Conservation (phyloP, 2,888 invertebrate species). For the Drosophila tripunctata region DNA sequence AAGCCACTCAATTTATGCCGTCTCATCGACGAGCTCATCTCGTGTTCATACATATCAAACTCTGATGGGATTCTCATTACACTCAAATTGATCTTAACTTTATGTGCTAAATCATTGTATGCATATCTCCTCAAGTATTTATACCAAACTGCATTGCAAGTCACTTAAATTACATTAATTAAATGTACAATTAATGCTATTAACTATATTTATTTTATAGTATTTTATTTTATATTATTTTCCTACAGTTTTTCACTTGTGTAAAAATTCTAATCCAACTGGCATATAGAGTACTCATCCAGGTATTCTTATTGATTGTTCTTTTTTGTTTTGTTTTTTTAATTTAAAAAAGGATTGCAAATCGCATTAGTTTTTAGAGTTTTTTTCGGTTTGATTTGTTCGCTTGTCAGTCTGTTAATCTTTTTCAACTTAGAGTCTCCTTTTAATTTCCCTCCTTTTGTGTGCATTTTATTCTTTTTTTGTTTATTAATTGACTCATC, state of each 20-base stretch:
- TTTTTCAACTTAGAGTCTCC: not conserved
- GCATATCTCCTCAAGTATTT: not conserved
- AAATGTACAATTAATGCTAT: not conserved
- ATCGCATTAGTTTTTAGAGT: not conserved
- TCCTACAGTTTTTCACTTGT: not conserved
- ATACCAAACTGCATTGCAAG: not conserved
- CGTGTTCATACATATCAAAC: not conserved
- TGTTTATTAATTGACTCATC: not conserved
- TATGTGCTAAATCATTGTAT: not conserved
- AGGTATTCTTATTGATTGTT: not conserved
- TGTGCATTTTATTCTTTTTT: not conserved
- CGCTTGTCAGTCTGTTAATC: not conserved
- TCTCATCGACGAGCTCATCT: conserved; percentile 25
- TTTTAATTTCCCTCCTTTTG: not conserved
- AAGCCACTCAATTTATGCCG: conserved; percentile 32
- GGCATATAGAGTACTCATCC: too few species aligned
- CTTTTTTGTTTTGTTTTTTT: too few species aligned
- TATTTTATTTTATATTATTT: not conserved
- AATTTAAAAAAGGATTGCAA: not conserved
- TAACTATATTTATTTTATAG: not conserved
- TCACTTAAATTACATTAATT: not conserved
- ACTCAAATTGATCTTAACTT: not conserved
- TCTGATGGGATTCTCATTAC: conserved; percentile 18
- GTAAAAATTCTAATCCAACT: not conserved
- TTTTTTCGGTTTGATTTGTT: conserved; percentile 1